Base-by-base conservation (phyloP, 2,797 vertebrate species). In the Propithecus perrieri region DNA sequence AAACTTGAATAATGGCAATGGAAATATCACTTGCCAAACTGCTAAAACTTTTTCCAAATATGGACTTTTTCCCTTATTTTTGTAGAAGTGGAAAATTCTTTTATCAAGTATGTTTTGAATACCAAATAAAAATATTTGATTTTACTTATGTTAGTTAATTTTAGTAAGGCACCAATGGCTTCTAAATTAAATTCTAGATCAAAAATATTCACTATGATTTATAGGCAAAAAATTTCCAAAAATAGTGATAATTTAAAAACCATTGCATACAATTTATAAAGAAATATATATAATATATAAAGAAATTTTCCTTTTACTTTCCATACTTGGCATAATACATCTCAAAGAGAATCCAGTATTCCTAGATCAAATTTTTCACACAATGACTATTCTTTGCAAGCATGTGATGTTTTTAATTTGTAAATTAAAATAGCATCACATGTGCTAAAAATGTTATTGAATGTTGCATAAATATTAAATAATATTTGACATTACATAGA, bases 81-180 rank as follows among this genome's bases (percentile, higher is more conserved):
- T 88, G n/a, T 72, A 89, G 57, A 85, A 94, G 33, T 94, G 26
- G 83, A 94, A 94, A 88, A 88, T 87, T 92, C 22, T 9, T 65
- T 61, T 90, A 80, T 79, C n/a, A 61, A 80, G 20, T 89, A 43
- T 57, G 79, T 28, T 94, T 74, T 80, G 41, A 79, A 85, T 75
- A 74, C 43, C 65, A 83, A 87, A 15, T 76, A 88, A 84, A 76
- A 72, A 53, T 43, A 79, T 74, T n/a, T 53, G 22, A 71, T 84
- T 71, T 91, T 87, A 83, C 38, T 86, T 84, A 74, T 43, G 22
- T 61, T 81, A 86, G 24, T 78, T 71, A 46, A 90, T 87, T 84
- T 93, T 91, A 84, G 28, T 59, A 80, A 95, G 57, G n/a, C 33
- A 79, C 83, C 38, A 90, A 53, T 30, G 2, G 30, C 61, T 5